phyloP scores from a whole-genome alignment of 2,888 invertebrate species.

The Epicampocera succincta region DNA sequence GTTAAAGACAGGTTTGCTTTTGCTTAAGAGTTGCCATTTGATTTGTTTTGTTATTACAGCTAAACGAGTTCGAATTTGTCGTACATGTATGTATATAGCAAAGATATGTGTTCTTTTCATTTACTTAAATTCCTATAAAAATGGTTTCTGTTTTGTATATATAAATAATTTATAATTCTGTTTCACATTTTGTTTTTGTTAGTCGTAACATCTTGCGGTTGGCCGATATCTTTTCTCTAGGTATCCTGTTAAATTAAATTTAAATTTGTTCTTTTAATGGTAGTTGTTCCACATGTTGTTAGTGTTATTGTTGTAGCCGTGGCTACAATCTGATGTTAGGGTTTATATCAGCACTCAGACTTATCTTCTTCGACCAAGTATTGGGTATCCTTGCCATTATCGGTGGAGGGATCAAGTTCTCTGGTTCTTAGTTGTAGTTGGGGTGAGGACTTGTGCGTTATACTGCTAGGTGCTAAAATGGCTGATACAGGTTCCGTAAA shows the following conservation, averaged over 20 bases:
- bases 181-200: conserved; percentile 25
- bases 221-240: conserved; percentile 29
- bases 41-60: conserved; percentile 14
- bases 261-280: conserved; percentile 71
- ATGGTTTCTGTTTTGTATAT: conserved; percentile 41
- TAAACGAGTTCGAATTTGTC: conserved; percentile 39
- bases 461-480: conserved; percentile 90
- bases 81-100: too few relatives aligned
- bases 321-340: conserved; percentile 71
- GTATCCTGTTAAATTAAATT: conserved; percentile 69
- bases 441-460: conserved; percentile 89
- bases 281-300: conserved; percentile 66
- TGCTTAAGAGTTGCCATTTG: conserved; percentile 36
- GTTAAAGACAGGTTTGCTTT: conserved; percentile 12
- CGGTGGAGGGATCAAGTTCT: conserved; percentile 91
- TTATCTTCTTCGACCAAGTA: conserved; percentile 94
- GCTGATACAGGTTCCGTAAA: conserved; percentile 86
- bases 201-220: neutral
- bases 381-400: conserved; percentile 95
- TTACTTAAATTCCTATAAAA: conserved; percentile 52
- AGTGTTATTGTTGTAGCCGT: conserved; percentile 70
- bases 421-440: conserved; percentile 88
- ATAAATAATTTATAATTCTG: conserved; percentile 64
- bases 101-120: conserved; percentile 65
- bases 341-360: conserved; percentile 83